A percentile compares a stretch with the other conserved stretches of the same genome.
Evolutionary conservation across 2,888 invertebrate genomes (phyloP).

Genomic region (Palloptera scutellata): DNA sequence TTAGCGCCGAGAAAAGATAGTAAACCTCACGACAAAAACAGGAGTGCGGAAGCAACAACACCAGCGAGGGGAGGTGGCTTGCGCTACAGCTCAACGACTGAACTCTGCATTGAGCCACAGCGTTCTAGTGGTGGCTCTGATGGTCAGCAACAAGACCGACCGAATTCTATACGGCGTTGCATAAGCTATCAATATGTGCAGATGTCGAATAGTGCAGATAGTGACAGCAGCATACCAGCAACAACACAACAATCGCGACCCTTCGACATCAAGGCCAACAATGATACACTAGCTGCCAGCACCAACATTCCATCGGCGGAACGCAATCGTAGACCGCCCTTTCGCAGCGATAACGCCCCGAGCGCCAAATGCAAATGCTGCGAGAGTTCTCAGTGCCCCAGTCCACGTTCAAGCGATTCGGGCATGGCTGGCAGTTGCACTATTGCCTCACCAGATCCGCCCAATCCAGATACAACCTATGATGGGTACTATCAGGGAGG

Average conservation of each 20-base stretch:
- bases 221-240: slow-evolving; percentile 39
- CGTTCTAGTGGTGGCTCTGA: slow-evolving; percentile 43
- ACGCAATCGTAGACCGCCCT: background rate
- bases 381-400: slow-evolving; percentile 71
- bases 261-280: slow-evolving; percentile 11
- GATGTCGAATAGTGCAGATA: slow-evolving; percentile 43
- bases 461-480: slow-evolving; percentile 43
- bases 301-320: slow-evolving; percentile 18
- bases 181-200: slow-evolving; percentile 66
- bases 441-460: slow-evolving; percentile 76
- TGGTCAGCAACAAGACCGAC: slow-evolving; percentile 32
- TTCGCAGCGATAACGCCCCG: slow-evolving; percentile 12
- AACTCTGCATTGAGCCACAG: slow-evolving; percentile 49
- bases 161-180: slow-evolving; percentile 64
- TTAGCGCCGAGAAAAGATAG: slow-evolving; percentile 12
- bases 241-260: slow-evolving; percentile 3
- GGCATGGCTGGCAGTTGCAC: slow-evolving; percentile 86
- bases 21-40: background rate
- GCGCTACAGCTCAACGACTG: slow-evolving; percentile 45
- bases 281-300: slow-evolving; percentile 23
- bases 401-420: slow-evolving; percentile 78
- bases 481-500: slow-evolving; percentile 58
- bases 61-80: slow-evolving; percentile 3
- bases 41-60: background rate
- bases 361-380: slow-evolving; percentile 68